Percentiles rank a stretch among this genome's conserved stretches.
Conservation (phyloP, 2,888 invertebrate genomes). For the Timandra comae region DNA sequence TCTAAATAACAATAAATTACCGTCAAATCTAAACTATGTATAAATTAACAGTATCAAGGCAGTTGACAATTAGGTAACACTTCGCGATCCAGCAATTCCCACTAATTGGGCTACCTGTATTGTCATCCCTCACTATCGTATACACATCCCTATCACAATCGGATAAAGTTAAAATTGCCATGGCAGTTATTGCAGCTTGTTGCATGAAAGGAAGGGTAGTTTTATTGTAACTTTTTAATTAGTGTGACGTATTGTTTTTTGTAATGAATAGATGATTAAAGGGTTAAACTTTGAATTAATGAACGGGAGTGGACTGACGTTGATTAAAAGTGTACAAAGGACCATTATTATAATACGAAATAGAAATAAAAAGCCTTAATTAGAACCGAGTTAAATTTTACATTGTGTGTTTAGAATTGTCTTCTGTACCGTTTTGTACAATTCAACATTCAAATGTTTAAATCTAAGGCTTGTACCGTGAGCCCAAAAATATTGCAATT, state of each 20-base stretch:
- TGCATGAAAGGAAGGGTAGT: slow-evolving; percentile 7
- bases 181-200: not conserved
- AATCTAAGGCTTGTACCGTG: no score
- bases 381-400: no score
- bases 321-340: no score
- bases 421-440: no score
- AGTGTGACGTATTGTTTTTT: slow-evolving; percentile 29
- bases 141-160: slow-evolving; percentile 2
- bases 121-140: slow-evolving; percentile 6
- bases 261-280: slow-evolving; percentile 25
- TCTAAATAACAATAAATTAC: no score
- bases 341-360: no score
- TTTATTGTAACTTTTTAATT: slow-evolving; percentile 40
- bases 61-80: slow-evolving; percentile 17
- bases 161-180: slow-evolving; percentile 7
- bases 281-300: slow-evolving; percentile 4
- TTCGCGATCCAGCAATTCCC: slow-evolving; percentile 18
- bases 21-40: slow-evolving; percentile 6
- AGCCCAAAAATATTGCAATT: no score
- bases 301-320: no score
- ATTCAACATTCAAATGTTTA: no score
- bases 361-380: no score
- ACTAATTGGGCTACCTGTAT: slow-evolving; percentile 32
- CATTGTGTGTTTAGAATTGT: no score
- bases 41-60: slow-evolving; percentile 2